A percentile compares a stretch with the other conserved stretches of the same genome.
These are phyloP conservation scores for Caretta caretta DNA, from an alignment of 2,113 vertebrate genomes.

Conservation along the genomic window DNA sequence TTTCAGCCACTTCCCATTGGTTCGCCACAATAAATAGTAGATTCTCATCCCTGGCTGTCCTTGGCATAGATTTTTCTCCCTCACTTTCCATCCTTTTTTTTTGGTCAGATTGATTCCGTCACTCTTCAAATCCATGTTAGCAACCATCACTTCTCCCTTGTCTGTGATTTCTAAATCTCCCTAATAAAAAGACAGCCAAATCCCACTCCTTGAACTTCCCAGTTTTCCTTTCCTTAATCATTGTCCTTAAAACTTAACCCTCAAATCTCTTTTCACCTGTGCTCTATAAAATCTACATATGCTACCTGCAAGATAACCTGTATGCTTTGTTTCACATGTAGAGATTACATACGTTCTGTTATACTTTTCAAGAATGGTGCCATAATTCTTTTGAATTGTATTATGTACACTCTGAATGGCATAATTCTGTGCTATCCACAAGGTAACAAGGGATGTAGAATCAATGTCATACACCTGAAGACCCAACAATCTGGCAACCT, in stretches of 20 bases:
- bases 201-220: neutral
- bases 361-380: neutral
- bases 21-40: neutral
- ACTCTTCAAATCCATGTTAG: neutral
- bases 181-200: neutral
- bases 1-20: neutral
- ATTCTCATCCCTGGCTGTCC: neutral
- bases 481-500: accelerated
- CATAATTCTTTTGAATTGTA: neutral
- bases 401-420: neutral
- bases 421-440: neutral
- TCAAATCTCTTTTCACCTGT: neutral
- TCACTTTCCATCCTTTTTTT: neutral
- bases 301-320: neutral
- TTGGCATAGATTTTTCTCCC: neutral
- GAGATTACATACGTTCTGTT: accelerated
- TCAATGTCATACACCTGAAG: neutral
- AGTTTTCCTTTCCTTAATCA: neutral
- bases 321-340: neutral
- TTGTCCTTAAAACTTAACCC: neutral
- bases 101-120: neutral
- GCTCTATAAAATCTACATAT: neutral
- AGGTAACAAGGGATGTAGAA: neutral
- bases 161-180: accelerated
- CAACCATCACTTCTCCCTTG: neutral